These are phyloP conservation scores for Eidolon dupreanum DNA, from an alignment of 2,797 vertebrate species.

Conservation along the genomic window DNA sequence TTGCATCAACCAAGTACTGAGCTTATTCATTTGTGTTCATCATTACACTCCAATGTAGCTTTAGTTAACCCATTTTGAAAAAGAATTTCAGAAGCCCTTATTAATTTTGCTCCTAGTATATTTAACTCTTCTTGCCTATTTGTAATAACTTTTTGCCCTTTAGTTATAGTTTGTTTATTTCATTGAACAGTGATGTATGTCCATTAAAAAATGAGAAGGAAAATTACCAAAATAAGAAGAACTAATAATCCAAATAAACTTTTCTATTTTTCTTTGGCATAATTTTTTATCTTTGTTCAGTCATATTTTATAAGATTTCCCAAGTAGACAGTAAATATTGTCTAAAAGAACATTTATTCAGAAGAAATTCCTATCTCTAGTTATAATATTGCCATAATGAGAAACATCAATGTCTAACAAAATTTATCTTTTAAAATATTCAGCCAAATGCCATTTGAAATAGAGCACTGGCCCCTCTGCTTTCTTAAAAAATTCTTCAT, in stretches of 20 bases:
- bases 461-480: background rate
- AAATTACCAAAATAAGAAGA: background rate
- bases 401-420: background rate
- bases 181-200: background rate
- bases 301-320: background rate
- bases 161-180: background rate
- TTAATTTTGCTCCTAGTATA: background rate
- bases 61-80: background rate
- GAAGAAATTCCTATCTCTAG: background rate
- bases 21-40: background rate
- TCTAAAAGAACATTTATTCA: background rate
- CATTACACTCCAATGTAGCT: background rate
- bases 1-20: background rate
- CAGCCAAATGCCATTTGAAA: background rate
- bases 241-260: background rate
- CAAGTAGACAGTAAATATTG: background rate
- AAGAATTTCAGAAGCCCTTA: background rate
- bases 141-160: background rate
- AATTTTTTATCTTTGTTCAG: background rate
- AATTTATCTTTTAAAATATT: background rate
- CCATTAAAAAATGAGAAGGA: background rate
- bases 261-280: background rate
- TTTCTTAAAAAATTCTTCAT: background rate
- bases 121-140: background rate
- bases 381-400: background rate